Conservation (phyloP, 2,113 vertebrate species). For the Casuarius casuarius region DNA sequence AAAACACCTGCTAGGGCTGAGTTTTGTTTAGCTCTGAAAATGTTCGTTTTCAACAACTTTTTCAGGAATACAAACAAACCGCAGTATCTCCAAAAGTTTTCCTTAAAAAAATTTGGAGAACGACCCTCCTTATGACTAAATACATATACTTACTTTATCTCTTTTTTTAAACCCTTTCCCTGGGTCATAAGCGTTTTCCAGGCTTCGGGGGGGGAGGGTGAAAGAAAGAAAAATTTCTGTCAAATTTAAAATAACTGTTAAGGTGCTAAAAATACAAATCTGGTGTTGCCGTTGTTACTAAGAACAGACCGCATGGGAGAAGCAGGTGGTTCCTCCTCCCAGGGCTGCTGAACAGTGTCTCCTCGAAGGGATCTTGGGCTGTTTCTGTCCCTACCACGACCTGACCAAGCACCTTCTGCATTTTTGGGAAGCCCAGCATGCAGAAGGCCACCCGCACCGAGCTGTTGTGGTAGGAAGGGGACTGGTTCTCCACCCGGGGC, state of each 20-base stretch:
- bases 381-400: not conserved
- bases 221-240: not conserved
- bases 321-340: not conserved
- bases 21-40: not conserved
- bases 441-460: not conserved
- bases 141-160: not conserved
- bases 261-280: not conserved
- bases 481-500: not conserved
- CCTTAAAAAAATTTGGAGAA: not conserved
- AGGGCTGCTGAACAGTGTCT: not conserved
- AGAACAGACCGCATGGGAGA: not conserved
- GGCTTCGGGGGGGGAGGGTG: not conserved
- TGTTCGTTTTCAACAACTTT: not conserved
- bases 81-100: not conserved
- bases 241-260: not conserved
- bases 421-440: not conserved
- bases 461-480: not conserved
- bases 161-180: not conserved
- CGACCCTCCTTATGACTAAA: not conserved
- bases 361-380: not conserved
- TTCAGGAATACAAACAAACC: not conserved
- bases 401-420: not conserved
- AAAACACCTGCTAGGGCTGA: slow-evolving; percentile 45
- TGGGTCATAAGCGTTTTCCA: not conserved
- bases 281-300: not conserved